These are phyloP conservation scores for Pogonophryne albipinna DNA, from an alignment of 2,797 vertebrate species.

Conservation along the genomic window DNA sequence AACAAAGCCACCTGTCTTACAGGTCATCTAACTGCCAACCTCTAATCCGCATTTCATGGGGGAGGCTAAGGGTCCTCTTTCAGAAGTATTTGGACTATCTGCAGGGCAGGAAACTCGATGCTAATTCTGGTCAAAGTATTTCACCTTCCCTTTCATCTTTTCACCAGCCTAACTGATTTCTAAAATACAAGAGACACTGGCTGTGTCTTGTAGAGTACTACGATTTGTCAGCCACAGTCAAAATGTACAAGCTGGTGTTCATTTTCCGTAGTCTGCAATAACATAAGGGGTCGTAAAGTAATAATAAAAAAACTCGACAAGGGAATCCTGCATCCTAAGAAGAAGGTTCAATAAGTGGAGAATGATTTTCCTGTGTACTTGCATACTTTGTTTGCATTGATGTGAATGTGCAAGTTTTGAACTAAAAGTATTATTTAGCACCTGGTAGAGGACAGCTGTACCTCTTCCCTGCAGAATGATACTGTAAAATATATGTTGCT, in stretches of 20 bases:
- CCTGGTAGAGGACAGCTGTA: constrained; percentile 64
- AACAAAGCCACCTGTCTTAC: constrained; percentile 66
- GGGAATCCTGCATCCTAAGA: constrained; percentile 17
- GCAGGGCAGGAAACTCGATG: constrained; percentile 55
- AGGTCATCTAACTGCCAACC: constrained; percentile 56
- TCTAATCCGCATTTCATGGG: constrained; percentile 58
- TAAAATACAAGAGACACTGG: constrained; percentile 41
- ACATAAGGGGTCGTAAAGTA: constrained; percentile 8
- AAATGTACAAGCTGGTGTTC: constrained; percentile 52
- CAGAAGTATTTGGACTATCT: constrained; percentile 56
- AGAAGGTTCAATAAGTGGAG: constrained; percentile 32
- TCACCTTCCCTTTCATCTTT: constrained; percentile 34
- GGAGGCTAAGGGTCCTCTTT: constrained; percentile 51
- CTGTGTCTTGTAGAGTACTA: constrained; percentile 25
- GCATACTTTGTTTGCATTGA: constrained; percentile 78
- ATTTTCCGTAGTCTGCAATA: constrained; percentile 27
- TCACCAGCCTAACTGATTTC: constrained; percentile 25
- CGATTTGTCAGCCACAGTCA: constrained; percentile 19
- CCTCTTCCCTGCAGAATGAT: constrained; percentile 68
- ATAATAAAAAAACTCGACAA: background rate
- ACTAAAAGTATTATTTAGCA: constrained; percentile 73
- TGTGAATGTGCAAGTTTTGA: constrained; percentile 49
- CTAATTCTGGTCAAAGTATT: constrained; percentile 40
- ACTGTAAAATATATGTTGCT: constrained; percentile 51
- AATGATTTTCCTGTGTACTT: constrained; percentile 67